Conservation (phyloP, 2,888 invertebrate genomes). For the Lochmaea capreae region DNA sequence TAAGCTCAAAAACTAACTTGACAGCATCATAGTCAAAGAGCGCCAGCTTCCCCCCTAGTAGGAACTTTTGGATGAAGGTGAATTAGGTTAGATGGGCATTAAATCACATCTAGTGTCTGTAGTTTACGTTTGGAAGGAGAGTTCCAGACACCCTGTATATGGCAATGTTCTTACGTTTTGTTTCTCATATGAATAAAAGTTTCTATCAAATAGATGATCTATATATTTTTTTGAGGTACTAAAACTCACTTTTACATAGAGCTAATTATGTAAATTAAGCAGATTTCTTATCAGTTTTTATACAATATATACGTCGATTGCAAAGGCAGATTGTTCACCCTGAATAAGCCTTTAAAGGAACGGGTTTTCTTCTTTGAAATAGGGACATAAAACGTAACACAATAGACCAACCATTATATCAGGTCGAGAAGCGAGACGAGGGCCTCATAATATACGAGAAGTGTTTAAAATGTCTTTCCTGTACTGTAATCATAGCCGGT, state of each 20-base stretch:
- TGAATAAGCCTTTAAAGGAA: slow-evolving; percentile 24
- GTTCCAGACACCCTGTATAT: neutral
- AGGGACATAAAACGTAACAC: slow-evolving; percentile 29
- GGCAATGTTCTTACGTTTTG: neutral
- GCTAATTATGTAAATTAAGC: slow-evolving; percentile 12
- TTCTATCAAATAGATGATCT: neutral
- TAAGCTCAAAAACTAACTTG: no score
- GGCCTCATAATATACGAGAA: slow-evolving; percentile 15
- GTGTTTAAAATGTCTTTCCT: slow-evolving; percentile 14
- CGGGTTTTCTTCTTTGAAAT: slow-evolving; percentile 24
- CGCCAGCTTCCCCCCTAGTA: no score
- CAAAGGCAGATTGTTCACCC: slow-evolving; percentile 24
- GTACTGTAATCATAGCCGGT: slow-evolving; percentile 11
- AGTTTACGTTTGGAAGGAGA: no score
- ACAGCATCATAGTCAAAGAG: no score
- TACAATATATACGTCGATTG: slow-evolving; percentile 14
- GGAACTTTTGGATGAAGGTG: no score
- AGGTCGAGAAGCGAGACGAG: slow-evolving; percentile 21
- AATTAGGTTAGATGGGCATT: no score
- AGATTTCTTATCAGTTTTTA: slow-evolving; percentile 17
- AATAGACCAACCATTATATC: slow-evolving; percentile 27
- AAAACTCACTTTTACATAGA: slow-evolving; percentile 2
- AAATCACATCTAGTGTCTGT: no score
- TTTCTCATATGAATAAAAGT: neutral
- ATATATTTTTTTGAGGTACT: neutral